These are phyloP conservation scores for Erebia palarica DNA, from an alignment of 2,888 invertebrate species.

Conservation along the genomic window DNA sequence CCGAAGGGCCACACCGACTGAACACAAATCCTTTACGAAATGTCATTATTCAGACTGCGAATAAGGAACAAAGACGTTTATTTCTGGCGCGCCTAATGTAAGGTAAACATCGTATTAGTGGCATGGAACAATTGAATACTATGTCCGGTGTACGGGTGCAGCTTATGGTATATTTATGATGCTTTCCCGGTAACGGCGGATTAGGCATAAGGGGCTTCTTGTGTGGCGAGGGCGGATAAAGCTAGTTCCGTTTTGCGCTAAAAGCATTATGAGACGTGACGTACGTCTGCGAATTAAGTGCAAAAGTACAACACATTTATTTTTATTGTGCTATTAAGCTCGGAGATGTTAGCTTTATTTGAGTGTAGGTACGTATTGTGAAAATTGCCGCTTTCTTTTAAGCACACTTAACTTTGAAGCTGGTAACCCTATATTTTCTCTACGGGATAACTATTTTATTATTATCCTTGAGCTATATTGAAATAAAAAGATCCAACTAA, in stretches of 20 bases:
- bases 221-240: conserved; percentile 65
- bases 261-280: conserved; percentile 43
- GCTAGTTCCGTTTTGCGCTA: conserved; percentile 59
- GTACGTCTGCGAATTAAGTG: conserved; percentile 30
- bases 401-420: not conserved
- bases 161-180: conserved; percentile 66
- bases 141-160: conserved; percentile 54
- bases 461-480: too few species aligned
- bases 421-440: not conserved
- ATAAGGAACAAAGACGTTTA: conserved; percentile 59
- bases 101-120: conserved; percentile 72
- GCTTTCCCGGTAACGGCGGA: conserved; percentile 67
- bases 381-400: not conserved
- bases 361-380: not conserved
- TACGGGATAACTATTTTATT: too few species aligned
- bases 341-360: not conserved
- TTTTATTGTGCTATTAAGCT: not conserved
- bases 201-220: conserved; percentile 60
- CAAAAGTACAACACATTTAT: not conserved
- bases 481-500: too few species aligned
- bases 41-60: conserved; percentile 54
- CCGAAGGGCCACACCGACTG: conserved; percentile 45
- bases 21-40: conserved; percentile 51
- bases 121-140: conserved; percentile 61
- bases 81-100: conserved; percentile 66